A percentile compares a stretch with the other conserved stretches of the same genome.
Conservation (phyloP, 2,797 vertebrate species). For the Coccyzus lansbergi region DNA sequence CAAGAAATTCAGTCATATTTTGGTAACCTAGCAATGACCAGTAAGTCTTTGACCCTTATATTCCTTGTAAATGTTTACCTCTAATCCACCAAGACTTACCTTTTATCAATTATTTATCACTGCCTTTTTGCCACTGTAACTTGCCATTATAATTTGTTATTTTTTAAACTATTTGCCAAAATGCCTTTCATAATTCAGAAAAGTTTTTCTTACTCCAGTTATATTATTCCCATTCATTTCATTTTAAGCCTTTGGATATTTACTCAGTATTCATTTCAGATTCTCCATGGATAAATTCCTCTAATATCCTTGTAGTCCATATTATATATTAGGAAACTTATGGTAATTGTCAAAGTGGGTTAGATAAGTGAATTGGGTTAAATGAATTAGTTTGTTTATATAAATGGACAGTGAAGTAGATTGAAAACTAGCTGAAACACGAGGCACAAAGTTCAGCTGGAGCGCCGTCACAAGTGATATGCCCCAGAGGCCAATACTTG, state of each 20-base stretch:
- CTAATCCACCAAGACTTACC: not conserved
- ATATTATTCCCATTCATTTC: not conserved
- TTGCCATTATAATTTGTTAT: not conserved
- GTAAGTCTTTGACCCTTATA: not conserved
- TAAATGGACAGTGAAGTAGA: not conserved
- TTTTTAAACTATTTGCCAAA: not conserved
- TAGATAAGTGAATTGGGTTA: not conserved
- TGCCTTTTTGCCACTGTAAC: not conserved
- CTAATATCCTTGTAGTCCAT: not conserved
- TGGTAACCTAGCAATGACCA: not conserved
- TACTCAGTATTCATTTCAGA: not conserved
- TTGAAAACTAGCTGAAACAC: not conserved
- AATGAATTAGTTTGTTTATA: not conserved
- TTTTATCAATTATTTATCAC: not conserved
- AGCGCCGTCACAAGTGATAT: not conserved
- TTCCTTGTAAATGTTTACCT: not conserved
- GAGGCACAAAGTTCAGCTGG: not conserved
- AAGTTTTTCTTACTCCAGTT: not conserved
- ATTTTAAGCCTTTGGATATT: not conserved
- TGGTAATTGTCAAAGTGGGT: not conserved
- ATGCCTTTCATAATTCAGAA: not conserved
- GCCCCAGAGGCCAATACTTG: accelerated
- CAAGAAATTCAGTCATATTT: not conserved
- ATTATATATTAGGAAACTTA: not conserved
- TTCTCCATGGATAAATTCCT: not conserved